Conservation (phyloP, 2,797 vertebrate genomes). For the Macropodus opercularis region DNA sequence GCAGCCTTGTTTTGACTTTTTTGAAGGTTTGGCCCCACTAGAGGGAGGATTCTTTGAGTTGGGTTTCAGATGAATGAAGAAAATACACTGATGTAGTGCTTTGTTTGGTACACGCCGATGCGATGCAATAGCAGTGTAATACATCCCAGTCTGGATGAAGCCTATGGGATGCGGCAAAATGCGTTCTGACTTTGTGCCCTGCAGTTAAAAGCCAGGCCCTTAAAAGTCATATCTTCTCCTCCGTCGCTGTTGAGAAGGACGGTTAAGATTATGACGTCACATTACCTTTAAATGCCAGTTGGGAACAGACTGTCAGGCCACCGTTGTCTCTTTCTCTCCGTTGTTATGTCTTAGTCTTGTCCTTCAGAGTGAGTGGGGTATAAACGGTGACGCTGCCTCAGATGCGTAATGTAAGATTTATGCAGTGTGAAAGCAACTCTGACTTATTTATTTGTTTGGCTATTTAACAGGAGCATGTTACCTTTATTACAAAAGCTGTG, state of each 20-base stretch:
- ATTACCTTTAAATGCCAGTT: slow-evolving; percentile 16
- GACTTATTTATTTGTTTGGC: slow-evolving; percentile 33
- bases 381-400: slow-evolving; percentile 24
- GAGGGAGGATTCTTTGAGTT: slow-evolving; percentile 4
- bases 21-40: slow-evolving; percentile 1
- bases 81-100: neutral
- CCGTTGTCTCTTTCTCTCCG: slow-evolving; percentile 15
- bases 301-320: slow-evolving; percentile 27
- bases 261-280: slow-evolving; percentile 17
- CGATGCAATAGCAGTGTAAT: neutral
- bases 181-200: slow-evolving; percentile 17
- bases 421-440: slow-evolving; percentile 11
- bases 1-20: slow-evolving; percentile 16
- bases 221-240: too few species aligned
- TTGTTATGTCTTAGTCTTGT: slow-evolving; percentile 25
- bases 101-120: neutral
- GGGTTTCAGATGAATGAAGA: slow-evolving; percentile 4
- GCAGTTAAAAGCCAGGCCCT: slow-evolving; percentile 12
- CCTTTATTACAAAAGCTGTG: slow-evolving; percentile 6
- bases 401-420: slow-evolving; percentile 31
- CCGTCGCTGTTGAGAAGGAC: slow-evolving; percentile 8
- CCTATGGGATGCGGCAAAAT: slow-evolving; percentile 14
- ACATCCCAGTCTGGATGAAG: neutral
- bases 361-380: slow-evolving; percentile 8
- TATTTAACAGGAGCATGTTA: slow-evolving; percentile 7